phyloP scores from a whole-genome alignment of 2,888 invertebrate species.

The Chymomyza procnemis region DNA sequence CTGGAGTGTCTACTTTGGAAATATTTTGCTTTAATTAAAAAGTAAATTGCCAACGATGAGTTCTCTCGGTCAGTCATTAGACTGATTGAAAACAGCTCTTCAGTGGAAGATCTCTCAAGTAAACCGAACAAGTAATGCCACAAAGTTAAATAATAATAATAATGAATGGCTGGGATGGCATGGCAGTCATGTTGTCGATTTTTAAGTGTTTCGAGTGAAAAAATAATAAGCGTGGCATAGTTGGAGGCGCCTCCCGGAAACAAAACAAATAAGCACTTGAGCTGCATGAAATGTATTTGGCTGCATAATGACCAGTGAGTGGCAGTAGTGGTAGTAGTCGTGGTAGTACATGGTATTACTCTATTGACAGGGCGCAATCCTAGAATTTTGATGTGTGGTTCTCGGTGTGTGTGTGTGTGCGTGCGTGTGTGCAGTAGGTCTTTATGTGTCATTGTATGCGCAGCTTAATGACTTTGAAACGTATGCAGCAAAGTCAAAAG shows the following conservation, averaged over 20 bases:
- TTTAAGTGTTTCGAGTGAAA: slow-evolving; percentile 67
- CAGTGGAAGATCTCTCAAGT: slow-evolving; percentile 27
- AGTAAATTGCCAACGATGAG: slow-evolving; percentile 50
- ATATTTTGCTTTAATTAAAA: slow-evolving; percentile 70
- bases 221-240: slow-evolving; percentile 33
- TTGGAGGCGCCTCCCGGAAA: slow-evolving; percentile 30
- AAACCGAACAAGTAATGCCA: slow-evolving; percentile 59
- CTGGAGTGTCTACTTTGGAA: slow-evolving; percentile 38
- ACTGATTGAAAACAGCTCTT: slow-evolving; percentile 57
- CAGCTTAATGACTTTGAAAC: slow-evolving; percentile 59
- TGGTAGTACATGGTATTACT: not conserved
- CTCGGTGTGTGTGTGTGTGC: not conserved
- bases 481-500: slow-evolving; percentile 59
- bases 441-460: slow-evolving; percentile 12
- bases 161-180: slow-evolving; percentile 64
- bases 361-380: not conserved
- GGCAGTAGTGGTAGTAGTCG: too few relatives aligned
- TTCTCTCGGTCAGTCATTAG: slow-evolving; percentile 51
- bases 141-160: slow-evolving; percentile 65
- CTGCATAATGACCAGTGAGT: slow-evolving; percentile 58
- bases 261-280: slow-evolving; percentile 61
- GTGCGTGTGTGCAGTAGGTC: slow-evolving; percentile 14
- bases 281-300: slow-evolving; percentile 55
- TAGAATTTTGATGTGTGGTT: not conserved
- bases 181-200: slow-evolving; percentile 60